A percentile compares a stretch with the other conserved stretches of the same genome.
These are phyloP conservation scores for Nymphalis c-album DNA, from an alignment of 2,888 invertebrate genomes.

Conservation along the genomic window DNA sequence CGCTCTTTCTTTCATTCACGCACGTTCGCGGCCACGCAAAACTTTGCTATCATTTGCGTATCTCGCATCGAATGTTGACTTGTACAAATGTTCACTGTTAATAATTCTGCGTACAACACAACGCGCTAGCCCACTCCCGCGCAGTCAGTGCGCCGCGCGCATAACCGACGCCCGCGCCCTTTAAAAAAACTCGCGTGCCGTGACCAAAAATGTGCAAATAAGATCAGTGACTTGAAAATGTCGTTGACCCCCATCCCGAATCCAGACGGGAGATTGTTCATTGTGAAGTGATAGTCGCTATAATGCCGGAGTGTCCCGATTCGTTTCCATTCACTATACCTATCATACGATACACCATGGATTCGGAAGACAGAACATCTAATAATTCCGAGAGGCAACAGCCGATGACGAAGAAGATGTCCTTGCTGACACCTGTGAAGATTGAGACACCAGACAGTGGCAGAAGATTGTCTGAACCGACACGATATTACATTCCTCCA, in stretches of 20 bases:
- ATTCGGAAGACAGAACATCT: slow-evolving; percentile 59
- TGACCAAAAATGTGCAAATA: slow-evolving; percentile 40
- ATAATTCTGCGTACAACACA: slow-evolving; percentile 26
- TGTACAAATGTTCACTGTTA: slow-evolving; percentile 30
- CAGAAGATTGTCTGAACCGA: slow-evolving; percentile 69
- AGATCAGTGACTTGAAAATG: slow-evolving; percentile 50
- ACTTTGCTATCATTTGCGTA: slow-evolving; percentile 38
- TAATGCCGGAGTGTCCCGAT: slow-evolving; percentile 78
- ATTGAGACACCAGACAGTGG: slow-evolving; percentile 73
- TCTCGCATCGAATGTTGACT: slow-evolving; percentile 29
- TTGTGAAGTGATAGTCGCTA: slow-evolving; percentile 58
- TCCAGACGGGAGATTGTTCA: slow-evolving; percentile 46
- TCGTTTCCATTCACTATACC: slow-evolving; percentile 73
- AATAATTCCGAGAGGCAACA: slow-evolving; percentile 56
- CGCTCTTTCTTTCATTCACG: not conserved
- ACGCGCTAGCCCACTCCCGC: slow-evolving; percentile 29
- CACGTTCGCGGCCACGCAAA: slow-evolving; percentile 19
- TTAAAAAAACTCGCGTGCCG: slow-evolving; percentile 32
- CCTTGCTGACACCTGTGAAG: slow-evolving; percentile 70
- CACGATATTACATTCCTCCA: slow-evolving; percentile 71
- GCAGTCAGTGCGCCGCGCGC: slow-evolving; percentile 50
- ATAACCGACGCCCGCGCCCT: slow-evolving; percentile 51
- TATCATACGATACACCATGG: slow-evolving; percentile 76
- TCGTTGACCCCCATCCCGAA: slow-evolving; percentile 50
- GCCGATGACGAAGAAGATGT: slow-evolving; percentile 70